A percentile compares a stretch with the other conserved stretches of the same genome.
Conservation (phyloP, 1,140 invertebrate genomes). For the Solenopsis invicta region DNA sequence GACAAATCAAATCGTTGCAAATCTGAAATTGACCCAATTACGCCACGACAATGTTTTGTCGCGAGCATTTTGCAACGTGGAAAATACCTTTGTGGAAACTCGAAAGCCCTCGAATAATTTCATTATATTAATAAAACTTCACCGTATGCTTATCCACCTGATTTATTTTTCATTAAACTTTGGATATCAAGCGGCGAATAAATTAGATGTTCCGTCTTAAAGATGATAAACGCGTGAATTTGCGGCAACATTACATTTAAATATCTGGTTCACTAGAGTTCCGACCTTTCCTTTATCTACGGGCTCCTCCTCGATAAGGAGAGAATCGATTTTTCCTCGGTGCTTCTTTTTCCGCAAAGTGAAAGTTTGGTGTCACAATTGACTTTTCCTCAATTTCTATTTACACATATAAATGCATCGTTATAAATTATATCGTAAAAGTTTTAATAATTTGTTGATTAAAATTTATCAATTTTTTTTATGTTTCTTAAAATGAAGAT, state of each 20-base stretch:
- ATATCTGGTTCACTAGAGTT: neutral
- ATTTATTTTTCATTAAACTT: slow-evolving; percentile 7
- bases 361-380: neutral
- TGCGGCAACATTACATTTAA: neutral
- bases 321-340: neutral
- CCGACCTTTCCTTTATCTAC: neutral
- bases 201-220: neutral
- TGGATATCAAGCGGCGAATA: neutral
- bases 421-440: neutral
- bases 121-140: slow-evolving; percentile 15
- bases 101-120: neutral
- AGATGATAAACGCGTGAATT: neutral
- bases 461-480: neutral
- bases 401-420: neutral
- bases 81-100: neutral
- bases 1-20: neutral
- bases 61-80: neutral
- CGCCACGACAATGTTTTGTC: neutral
- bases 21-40: slow-evolving; percentile 26
- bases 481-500: neutral
- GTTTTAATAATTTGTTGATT: neutral
- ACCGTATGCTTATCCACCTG: neutral
- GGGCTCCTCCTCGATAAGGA: neutral
- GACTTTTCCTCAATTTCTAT: neutral
- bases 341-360: neutral